Conservation (phyloP, 2,888 invertebrate species). For the Lasioglossum leucozonium region DNA sequence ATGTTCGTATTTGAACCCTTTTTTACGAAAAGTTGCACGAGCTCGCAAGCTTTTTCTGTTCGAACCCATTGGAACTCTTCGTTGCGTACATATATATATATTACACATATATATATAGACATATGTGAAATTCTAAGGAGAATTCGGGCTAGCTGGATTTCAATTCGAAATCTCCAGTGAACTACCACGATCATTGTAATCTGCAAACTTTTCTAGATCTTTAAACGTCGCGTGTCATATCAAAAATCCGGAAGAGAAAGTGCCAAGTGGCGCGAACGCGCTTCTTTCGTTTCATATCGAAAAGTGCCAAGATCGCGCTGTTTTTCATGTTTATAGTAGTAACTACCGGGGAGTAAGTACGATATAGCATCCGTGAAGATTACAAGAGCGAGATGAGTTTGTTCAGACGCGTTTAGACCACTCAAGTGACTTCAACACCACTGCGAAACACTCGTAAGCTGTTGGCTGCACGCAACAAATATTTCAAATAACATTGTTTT, state of each 20-base stretch:
- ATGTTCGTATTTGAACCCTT: neutral
- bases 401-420: neutral
- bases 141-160: neutral
- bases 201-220: neutral
- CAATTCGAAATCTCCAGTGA: neutral
- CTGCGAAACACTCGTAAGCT: neutral
- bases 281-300: neutral
- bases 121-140: neutral
- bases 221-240: slow-evolving; percentile 7
- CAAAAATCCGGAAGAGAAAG: slow-evolving; percentile 9
- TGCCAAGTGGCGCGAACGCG: slow-evolving; percentile 9
- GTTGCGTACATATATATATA: neutral
- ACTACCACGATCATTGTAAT: neutral
- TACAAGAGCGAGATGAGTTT: neutral
- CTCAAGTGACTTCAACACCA: neutral
- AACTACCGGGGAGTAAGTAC: neutral
- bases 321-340: slow-evolving; percentile 8
- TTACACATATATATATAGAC: too few relatives aligned
- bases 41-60: slow-evolving; percentile 15
- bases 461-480: neutral
- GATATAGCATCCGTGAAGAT: neutral
- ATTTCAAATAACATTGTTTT: neutral
- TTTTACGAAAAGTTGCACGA: neutral
- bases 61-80: slow-evolving; percentile 18
- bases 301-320: slow-evolving; percentile 12